These are phyloP conservation scores for Amaurobius ferox DNA, from an alignment of 2,888 invertebrate genomes.

Conservation along the genomic window DNA sequence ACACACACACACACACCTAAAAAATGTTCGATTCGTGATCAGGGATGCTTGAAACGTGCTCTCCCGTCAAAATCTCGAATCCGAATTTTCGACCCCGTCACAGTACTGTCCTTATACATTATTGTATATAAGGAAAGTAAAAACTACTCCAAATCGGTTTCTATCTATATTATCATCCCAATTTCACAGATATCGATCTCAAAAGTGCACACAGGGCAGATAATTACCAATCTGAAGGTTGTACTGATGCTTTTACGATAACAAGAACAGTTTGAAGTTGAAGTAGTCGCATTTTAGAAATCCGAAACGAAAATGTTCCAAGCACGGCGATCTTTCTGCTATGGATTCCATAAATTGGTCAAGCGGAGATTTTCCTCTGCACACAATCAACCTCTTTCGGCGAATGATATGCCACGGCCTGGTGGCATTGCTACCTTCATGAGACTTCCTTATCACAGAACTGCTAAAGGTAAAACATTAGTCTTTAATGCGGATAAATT, in stretches of 20 bases:
- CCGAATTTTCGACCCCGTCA: no score
- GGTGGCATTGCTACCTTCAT: constrained; percentile 67
- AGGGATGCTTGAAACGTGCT: no score
- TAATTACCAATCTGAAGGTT: no score
- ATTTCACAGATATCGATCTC: neutral
- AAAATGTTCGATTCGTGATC: no score
- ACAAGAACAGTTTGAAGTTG: neutral
- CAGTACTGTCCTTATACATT: no score
- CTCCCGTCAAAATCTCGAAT: no score
- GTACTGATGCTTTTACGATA: no score
- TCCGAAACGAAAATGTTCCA: neutral
- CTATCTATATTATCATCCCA: no score
- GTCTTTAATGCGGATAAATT: no score
- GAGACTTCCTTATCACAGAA: constrained; percentile 45
- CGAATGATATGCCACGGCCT: constrained; percentile 61
- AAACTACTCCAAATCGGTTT: no score
- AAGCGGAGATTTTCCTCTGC: constrained; percentile 26
- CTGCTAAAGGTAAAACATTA: constrained; percentile 45
- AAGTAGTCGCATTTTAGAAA: neutral
- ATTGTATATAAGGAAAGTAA: no score
- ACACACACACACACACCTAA: no score
- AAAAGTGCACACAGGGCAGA: neutral
- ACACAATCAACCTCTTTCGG: constrained; percentile 57
- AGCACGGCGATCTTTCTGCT: neutral
- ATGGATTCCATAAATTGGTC: neutral